Base-by-base conservation (phyloP, 2,888 invertebrate species). In the Nymphalis c-album region DNA sequence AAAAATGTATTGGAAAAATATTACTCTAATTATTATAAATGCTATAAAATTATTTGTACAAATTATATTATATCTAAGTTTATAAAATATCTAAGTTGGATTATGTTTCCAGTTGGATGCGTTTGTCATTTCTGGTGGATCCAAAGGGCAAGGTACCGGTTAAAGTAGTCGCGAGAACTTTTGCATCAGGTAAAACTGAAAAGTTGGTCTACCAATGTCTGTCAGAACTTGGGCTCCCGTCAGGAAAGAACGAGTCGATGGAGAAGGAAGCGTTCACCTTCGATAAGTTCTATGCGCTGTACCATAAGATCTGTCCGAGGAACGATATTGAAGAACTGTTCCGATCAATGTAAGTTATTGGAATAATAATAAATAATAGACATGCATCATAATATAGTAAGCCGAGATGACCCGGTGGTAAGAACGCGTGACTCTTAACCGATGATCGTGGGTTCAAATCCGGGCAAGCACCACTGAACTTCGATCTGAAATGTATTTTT, bases 101-200 rank as follows among this genome's bases (percentile, higher is more conserved):
- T 40, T 13, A 61, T n/a, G 20, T 63, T 94, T 94, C 79, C 92
- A 99, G 99, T 94, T 99, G 99, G 99, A 98, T 99, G 97, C 96
- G 98, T 72, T 94, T 99, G 62, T 96, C 98, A 72, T 97, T 99
- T 93, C 94, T 97, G 79, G 97, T 98, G 65, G 99, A 99, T 85
- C 96, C 97, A 48, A 96, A 96, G 81, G 98, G 98, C 50, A 98
- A 98, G 91, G 98, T 99, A 67, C 99, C 99, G 2, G 98, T 99
- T 3, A 97, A 98, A 93, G 97, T 98, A 61, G 96, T 99, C 47
- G 98, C 98, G 65, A 94, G 98, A 83, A 99, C 99, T 68, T 99
- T 99, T 92, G 99, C 99, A 3, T 99, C 99, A n/a, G 99, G 99
- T 47, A 98, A 98, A 93, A 98, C 99, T 6, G 99, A 99, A 90